Evolutionary conservation across 2,888 invertebrate genomes (phyloP).

Genomic region (Orthosia gracilis): DNA sequence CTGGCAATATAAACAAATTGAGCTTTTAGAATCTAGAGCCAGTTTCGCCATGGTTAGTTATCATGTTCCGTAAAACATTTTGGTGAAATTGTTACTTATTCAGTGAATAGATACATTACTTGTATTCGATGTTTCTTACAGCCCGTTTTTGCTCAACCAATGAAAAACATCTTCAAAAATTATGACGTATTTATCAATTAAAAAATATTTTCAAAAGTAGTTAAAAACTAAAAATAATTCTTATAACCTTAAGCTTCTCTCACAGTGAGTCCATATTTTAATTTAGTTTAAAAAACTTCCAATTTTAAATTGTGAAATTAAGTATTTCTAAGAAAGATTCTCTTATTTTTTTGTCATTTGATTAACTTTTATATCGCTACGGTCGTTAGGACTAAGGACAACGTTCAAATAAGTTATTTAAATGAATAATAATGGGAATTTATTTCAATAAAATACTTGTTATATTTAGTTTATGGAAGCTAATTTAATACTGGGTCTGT

Average conservation of each 20-base stretch:
- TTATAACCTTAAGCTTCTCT: slow-evolving; percentile 55
- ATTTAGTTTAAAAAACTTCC: slow-evolving; percentile 21
- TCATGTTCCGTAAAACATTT: not conserved
- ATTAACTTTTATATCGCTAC: slow-evolving; percentile 32
- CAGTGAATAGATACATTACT: not conserved
- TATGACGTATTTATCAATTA: slow-evolving; percentile 4
- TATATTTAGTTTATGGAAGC: not conserved
- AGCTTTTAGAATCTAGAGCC: not conserved
- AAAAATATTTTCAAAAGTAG: slow-evolving; percentile 47
- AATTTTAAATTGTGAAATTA: slow-evolving; percentile 33
- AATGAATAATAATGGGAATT: not conserved
- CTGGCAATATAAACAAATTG: not conserved
- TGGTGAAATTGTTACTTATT: not conserved
- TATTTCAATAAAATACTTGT: not conserved
- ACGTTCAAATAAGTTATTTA: not conserved
- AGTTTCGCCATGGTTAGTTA: not conserved
- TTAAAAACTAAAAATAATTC: slow-evolving; percentile 29
- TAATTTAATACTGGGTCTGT: not conserved
- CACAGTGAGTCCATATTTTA: slow-evolving; percentile 52
- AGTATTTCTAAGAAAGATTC: slow-evolving; percentile 21
- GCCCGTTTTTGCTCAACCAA: slow-evolving; percentile 2
- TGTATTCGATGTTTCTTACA: not conserved
- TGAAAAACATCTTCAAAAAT: slow-evolving; percentile 4
- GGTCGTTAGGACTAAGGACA: not conserved
- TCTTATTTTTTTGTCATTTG: slow-evolving; percentile 3